Percentiles rank a stretch among this genome's conserved stretches.
phyloP scores from a whole-genome alignment of 2,113 vertebrate species.

The Cacatua alba region DNA sequence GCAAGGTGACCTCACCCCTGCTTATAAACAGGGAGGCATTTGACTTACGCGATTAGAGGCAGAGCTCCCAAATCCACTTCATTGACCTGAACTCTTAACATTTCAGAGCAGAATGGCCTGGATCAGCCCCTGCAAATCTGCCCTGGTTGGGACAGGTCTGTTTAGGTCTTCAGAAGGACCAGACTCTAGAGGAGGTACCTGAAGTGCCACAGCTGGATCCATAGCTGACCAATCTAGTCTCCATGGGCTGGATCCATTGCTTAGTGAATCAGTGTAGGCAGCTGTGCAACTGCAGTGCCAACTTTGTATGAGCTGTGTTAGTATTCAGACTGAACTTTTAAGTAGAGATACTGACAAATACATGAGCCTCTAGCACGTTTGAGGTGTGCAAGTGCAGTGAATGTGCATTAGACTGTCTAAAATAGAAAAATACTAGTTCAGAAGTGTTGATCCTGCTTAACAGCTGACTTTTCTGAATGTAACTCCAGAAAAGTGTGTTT shows the following conservation, averaged over 20 bases:
- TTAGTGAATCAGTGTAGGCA: background rate
- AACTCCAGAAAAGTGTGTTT: background rate
- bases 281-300: background rate
- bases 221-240: background rate
- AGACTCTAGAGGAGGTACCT: background rate
- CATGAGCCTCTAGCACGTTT: background rate
- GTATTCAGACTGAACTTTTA: background rate
- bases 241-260: background rate
- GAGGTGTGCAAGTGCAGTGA: background rate
- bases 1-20: conserved; percentile 48
- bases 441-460: background rate
- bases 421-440: background rate
- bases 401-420: background rate
- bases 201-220: background rate
- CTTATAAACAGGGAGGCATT: background rate
- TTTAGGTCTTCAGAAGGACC: background rate
- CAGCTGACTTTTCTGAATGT: background rate
- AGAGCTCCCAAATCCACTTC: conserved; percentile 22
- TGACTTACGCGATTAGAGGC: background rate
- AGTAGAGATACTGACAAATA: background rate
- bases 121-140: background rate
- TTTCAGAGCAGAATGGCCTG: background rate
- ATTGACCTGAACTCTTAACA: background rate
- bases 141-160: background rate
- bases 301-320: background rate